These are phyloP conservation scores for Macquaria ambigua DNA, from an alignment of 2,113 vertebrate species.

Conservation along the genomic window DNA sequence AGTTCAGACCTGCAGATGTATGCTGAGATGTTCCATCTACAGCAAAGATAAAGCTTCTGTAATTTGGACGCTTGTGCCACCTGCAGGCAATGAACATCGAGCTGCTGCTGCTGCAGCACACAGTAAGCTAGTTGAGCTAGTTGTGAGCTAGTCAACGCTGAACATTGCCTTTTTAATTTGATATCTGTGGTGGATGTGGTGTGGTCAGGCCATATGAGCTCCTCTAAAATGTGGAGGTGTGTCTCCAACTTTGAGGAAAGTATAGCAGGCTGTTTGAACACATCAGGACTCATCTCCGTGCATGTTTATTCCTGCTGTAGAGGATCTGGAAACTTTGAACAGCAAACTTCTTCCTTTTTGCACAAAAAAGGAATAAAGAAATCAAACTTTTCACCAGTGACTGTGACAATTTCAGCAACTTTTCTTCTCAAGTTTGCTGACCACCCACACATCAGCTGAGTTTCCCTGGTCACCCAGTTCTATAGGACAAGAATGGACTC, in stretches of 20 bases:
- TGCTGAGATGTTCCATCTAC: neutral
- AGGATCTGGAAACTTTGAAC: neutral
- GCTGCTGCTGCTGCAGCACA: too few species aligned
- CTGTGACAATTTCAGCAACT: neutral
- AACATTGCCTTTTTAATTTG: too few species aligned
- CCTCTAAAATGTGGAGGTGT: too few species aligned
- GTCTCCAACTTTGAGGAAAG: too few species aligned
- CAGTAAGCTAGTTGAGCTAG: too few species aligned
- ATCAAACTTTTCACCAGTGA: neutral
- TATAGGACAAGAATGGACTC: constrained; percentile 40
- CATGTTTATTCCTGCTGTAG: neutral
- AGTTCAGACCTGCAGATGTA: neutral
- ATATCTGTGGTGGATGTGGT: too few species aligned
- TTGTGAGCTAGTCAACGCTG: too few species aligned
- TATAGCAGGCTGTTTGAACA: too few species aligned
- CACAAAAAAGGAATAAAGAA: neutral
- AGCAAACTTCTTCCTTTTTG: neutral
- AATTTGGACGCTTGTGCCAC: too few species aligned
- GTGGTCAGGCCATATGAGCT: too few species aligned
- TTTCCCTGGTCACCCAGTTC: constrained; percentile 50
- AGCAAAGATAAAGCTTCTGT: neutral
- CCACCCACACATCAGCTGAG: constrained; percentile 47
- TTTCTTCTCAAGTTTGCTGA: constrained; percentile 9
- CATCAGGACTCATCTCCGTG: neutral
- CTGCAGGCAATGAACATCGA: neutral